A percentile compares a stretch with the other conserved stretches of the same genome.
These are phyloP conservation scores for Ochotona curzoniae DNA, from an alignment of 2,113 vertebrate species.

Conservation along the genomic window DNA sequence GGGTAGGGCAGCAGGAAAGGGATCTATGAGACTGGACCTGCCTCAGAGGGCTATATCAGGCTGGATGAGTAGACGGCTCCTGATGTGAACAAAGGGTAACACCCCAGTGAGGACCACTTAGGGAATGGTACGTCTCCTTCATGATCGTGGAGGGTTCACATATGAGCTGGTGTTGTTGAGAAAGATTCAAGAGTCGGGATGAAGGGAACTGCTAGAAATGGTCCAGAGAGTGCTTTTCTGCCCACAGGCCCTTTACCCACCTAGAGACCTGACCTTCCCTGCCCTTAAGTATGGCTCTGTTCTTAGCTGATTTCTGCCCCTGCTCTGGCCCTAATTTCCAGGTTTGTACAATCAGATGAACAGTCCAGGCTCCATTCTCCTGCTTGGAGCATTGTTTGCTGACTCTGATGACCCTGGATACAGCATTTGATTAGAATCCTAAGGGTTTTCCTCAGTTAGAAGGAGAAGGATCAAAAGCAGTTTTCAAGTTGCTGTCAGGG, in stretches of 20 bases:
- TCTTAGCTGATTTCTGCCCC: background rate
- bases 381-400: rapidly evolving
- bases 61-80: background rate
- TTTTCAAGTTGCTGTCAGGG: background rate
- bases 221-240: background rate
- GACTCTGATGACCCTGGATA: background rate
- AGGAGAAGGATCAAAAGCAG: background rate
- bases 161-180: background rate
- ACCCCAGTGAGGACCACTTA: background rate
- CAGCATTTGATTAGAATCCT: background rate
- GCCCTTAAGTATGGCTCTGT: background rate
- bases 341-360: background rate
- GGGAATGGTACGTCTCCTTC: background rate
- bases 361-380: background rate
- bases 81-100: background rate
- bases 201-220: background rate
- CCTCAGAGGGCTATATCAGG: background rate
- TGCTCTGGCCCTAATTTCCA: background rate
- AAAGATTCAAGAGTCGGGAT: background rate
- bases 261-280: background rate
- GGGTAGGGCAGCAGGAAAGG: background rate
- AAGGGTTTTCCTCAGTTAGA: background rate
- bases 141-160: too few relatives aligned
- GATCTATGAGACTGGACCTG: too few relatives aligned
- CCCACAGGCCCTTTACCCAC: too few relatives aligned